Evolutionary conservation across 2,113 vertebrate species (phyloP).

Genomic region (Apeltes quadracus): DNA sequence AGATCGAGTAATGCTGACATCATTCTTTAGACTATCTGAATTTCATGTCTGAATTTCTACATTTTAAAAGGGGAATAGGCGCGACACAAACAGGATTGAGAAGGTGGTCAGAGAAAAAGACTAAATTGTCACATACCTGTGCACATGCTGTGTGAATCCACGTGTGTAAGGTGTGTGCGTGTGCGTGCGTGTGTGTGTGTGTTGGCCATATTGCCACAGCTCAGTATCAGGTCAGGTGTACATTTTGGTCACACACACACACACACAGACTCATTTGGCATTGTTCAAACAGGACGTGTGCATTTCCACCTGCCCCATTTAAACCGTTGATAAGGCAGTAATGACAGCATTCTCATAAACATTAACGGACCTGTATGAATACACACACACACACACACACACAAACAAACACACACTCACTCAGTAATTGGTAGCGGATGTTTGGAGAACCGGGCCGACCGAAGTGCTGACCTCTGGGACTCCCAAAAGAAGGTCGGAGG

Average conservation of each 20-base stretch:
- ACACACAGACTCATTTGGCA: background rate
- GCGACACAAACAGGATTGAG: background rate
- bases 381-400: slow-evolving; percentile 16
- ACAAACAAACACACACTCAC: slow-evolving; percentile 4
- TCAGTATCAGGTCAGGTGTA: background rate
- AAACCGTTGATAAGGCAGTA: slow-evolving; percentile 29
- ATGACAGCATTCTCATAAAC: slow-evolving; percentile 23
- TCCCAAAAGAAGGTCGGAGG: slow-evolving; percentile 45
- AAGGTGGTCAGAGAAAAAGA: background rate
- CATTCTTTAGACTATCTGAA: slow-evolving; percentile 37
- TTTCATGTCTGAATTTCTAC: slow-evolving; percentile 1
- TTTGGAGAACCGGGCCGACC: slow-evolving; percentile 42
- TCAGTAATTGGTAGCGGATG: slow-evolving; percentile 47
- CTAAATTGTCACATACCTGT: background rate
- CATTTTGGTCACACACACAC: slow-evolving; percentile 3
- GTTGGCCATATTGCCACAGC: background rate
- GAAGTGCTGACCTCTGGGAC: slow-evolving; percentile 38
- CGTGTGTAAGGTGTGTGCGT: background rate
- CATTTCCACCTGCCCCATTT: background rate
- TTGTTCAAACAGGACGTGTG: background rate
- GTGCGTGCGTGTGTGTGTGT: slow-evolving; percentile 5
- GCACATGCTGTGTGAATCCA: background rate
- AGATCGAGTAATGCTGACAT: slow-evolving; percentile 47
- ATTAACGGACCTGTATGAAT: background rate
- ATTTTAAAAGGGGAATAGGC: background rate